Evolutionary conservation across 2,797 vertebrate species (phyloP).

Genomic region (Leptoclinus maculatus): DNA sequence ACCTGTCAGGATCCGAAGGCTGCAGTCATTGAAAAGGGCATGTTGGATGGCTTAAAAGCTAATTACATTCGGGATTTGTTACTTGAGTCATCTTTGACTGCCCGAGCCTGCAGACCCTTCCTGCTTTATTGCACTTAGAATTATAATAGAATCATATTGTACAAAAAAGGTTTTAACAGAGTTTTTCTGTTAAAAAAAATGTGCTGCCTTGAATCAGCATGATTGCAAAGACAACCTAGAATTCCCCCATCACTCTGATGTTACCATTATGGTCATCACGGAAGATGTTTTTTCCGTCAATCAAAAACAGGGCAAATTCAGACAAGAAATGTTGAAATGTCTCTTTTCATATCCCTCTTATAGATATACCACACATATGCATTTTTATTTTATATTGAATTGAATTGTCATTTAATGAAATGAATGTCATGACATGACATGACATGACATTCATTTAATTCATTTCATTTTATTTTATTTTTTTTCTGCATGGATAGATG

Average conservation of each 20-base stretch:
- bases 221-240: slow-evolving; percentile 28
- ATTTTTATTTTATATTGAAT: too few species aligned
- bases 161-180: slow-evolving; percentile 33
- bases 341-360: background rate
- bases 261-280: background rate
- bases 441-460: too few species aligned
- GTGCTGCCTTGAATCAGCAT: slow-evolving; percentile 1
- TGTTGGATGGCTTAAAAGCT: slow-evolving; percentile 62
- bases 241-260: slow-evolving; percentile 42
- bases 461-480: too few species aligned
- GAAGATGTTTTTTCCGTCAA: background rate
- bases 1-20: slow-evolving; percentile 55
- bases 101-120: slow-evolving; percentile 2
- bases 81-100: slow-evolving; percentile 40
- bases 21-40: slow-evolving; percentile 38
- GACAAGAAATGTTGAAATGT: background rate
- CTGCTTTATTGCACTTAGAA: slow-evolving; percentile 27
- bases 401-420: too few species aligned
- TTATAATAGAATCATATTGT: slow-evolving; percentile 38
- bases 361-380: background rate
- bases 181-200: background rate
- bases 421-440: too few species aligned
- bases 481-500: too few species aligned
- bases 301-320: background rate
- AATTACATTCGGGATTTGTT: slow-evolving; percentile 57